phyloP scores from a whole-genome alignment of 2,113 vertebrate species.

The Pedetes capensis region DNA sequence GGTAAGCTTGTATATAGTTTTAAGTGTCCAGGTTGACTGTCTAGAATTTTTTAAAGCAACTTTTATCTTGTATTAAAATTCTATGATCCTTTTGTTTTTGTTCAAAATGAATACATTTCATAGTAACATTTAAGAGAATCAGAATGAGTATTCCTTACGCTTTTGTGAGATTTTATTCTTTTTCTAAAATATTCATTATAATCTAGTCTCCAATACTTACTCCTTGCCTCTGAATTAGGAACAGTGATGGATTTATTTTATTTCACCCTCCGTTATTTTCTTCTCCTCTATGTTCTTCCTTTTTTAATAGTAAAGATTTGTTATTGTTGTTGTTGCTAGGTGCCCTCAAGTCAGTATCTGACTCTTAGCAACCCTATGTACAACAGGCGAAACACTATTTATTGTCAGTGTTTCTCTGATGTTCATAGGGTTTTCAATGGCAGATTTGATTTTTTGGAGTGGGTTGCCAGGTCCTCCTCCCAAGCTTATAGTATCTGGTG shows the following conservation, averaged over 20 bases:
- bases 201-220: not conserved
- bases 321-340: no score
- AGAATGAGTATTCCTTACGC: not conserved
- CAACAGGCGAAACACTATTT: no score
- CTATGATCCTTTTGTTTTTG: not conserved
- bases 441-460: no score
- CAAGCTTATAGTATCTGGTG: no score
- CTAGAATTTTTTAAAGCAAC: not conserved
- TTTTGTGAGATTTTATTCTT: not conserved
- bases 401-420: no score
- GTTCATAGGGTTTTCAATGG: no score
- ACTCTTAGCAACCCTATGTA: no score
- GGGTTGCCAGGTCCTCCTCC: no score
- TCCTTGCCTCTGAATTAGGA: not conserved
- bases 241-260: not conserved
- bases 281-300: not conserved
- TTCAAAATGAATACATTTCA: not conserved
- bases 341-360: no score
- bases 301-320: not conserved
- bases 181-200: not conserved
- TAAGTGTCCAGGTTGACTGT: not conserved
- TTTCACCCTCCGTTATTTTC: not conserved
- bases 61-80: constrained; percentile 1
- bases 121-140: not conserved
- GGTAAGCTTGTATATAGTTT: not conserved